Conservation (phyloP, 2,797 vertebrate species). For the Anniella stebbinsi region DNA sequence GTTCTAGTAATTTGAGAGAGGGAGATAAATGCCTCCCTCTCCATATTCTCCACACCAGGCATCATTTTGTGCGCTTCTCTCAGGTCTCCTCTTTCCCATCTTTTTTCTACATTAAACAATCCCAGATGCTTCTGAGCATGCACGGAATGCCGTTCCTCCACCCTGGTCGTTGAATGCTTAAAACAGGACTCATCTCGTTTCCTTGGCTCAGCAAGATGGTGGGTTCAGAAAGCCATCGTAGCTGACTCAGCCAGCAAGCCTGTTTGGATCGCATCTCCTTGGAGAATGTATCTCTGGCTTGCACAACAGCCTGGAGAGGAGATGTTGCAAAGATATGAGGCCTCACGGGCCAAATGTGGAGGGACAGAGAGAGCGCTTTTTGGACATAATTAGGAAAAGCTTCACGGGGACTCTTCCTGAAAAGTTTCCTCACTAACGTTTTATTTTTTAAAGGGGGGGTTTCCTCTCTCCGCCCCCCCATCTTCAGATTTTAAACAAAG, state of each 20-base stretch:
- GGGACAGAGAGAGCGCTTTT: too few species aligned
- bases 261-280: constrained; percentile 8
- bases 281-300: not conserved
- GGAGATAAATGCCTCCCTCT: too few species aligned
- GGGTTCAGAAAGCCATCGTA: not conserved
- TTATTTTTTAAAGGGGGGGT: not conserved
- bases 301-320: not conserved
- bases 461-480: too few species aligned
- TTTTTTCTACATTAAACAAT: too few species aligned
- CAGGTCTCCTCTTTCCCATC: too few species aligned
- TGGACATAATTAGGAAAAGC: not conserved
- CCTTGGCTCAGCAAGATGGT: not conserved
- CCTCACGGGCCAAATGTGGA: not conserved
- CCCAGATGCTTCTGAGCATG: not conserved
- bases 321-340: not conserved
- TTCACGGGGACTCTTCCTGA: not conserved
- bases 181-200: not conserved
- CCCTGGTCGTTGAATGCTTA: not conserved
- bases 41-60: too few species aligned
- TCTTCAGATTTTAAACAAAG: not conserved
- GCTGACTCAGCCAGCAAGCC: not conserved
- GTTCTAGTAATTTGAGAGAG: too few species aligned
- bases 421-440: too few species aligned
- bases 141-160: not conserved
- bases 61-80: too few species aligned